Percentiles rank a stretch among this genome's conserved stretches.
Evolutionary conservation across 2,888 invertebrate genomes (phyloP).

Genomic region (Thysanoteuthis rhombus): DNA sequence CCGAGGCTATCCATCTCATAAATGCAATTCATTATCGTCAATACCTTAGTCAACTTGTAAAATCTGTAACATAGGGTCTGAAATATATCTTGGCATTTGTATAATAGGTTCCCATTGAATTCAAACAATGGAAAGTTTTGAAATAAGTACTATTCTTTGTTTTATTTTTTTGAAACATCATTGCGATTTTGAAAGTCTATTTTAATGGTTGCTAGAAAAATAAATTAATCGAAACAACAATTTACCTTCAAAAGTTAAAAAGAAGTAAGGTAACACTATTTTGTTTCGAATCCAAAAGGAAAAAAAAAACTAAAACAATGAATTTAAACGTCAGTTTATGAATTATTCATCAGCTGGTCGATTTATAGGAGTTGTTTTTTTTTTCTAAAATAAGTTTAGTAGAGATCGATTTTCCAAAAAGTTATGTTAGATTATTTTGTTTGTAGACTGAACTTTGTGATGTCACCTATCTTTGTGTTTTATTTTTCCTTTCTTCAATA

Average conservation of each 20-base stretch:
- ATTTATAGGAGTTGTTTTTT: neutral
- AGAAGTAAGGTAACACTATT: neutral
- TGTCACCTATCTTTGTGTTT: neutral
- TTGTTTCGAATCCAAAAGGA: neutral
- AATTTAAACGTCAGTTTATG: neutral
- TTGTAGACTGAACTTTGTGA: neutral
- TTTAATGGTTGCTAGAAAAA: neutral
- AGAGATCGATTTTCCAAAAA: neutral
- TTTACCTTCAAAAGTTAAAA: neutral
- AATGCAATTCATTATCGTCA: no score
- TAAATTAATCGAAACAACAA: neutral
- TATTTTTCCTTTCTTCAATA: neutral
- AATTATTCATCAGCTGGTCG: neutral
- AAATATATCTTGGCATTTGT: no score
- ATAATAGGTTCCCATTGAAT: neutral
- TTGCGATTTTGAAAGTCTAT: neutral
- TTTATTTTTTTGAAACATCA: neutral
- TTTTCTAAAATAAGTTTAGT: neutral
- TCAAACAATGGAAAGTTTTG: neutral
- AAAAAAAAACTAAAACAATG: neutral
- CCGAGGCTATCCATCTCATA: no score
- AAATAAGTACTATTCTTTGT: neutral
- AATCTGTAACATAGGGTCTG: no score
- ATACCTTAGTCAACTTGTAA: no score
- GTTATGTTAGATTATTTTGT: neutral